These are phyloP conservation scores for Melieria crassipennis DNA, from an alignment of 2,888 invertebrate species.

Conservation along the genomic window DNA sequence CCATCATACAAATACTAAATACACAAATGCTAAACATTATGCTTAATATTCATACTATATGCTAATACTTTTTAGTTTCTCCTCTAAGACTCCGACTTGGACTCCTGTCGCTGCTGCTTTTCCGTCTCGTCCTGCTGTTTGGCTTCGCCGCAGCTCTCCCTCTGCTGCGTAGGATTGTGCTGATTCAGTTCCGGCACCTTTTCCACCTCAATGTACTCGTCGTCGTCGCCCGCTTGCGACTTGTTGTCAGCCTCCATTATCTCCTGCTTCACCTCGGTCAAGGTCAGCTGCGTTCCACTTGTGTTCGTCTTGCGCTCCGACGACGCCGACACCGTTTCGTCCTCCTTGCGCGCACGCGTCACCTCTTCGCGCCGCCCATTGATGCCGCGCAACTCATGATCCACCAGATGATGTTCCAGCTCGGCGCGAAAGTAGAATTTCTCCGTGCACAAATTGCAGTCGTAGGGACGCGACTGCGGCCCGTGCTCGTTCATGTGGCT, in stretches of 20 bases:
- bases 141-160: constrained; percentile 13
- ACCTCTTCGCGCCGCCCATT: neutral
- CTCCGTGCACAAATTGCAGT: constrained; percentile 83
- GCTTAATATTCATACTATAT: neutral
- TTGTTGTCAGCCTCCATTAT: constrained; percentile 37
- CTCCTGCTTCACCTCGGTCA: constrained; percentile 44
- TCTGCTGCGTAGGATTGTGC: constrained; percentile 14
- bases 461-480: constrained; percentile 81
- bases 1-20: constrained; percentile 11
- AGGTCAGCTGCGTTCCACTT: neutral
- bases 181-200: constrained; percentile 54
- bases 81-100: constrained; percentile 3
- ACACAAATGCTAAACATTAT: constrained; percentile 22
- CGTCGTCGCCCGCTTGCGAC: constrained; percentile 55
- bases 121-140: constrained; percentile 1
- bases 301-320: constrained; percentile 1
- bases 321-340: neutral
- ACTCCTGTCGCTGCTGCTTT: constrained; percentile 15
- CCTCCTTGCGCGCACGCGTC: constrained; percentile 33
- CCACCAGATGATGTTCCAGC: constrained; percentile 83
- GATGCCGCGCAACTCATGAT: constrained; percentile 66
- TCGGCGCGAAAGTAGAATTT: constrained; percentile 93
- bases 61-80: neutral
- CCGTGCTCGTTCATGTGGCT: constrained; percentile 89
- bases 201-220: constrained; percentile 66